These are phyloP conservation scores for Anarhynchus alexandrinus DNA, from an alignment of 2,113 vertebrate genomes.

Conservation along the genomic window DNA sequence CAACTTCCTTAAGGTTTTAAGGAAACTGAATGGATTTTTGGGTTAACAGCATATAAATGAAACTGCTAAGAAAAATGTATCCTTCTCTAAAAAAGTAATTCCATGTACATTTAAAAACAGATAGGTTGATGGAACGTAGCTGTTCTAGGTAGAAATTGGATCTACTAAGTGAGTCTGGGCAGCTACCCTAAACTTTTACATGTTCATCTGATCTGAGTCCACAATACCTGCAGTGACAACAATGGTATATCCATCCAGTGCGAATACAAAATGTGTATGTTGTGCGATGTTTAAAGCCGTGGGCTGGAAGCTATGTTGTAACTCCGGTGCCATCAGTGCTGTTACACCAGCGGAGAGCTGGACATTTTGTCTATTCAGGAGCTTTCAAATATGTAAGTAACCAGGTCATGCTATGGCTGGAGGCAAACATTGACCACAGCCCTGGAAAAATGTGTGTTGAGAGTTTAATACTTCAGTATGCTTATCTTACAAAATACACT, in stretches of 20 bases:
- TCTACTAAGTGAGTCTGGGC: not conserved
- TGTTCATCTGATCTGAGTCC: not conserved
- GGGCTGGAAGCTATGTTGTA: not conserved
- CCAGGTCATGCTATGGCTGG: slow-evolving; percentile 14
- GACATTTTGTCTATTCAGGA: not conserved
- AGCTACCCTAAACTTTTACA: not conserved
- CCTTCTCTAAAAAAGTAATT: not conserved
- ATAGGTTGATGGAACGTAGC: not conserved
- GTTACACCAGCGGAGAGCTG: not conserved
- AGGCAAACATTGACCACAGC: slow-evolving; percentile 6
- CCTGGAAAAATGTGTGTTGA: slow-evolving; percentile 10
- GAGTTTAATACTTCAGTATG: slow-evolving; percentile 13
- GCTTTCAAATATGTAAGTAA: not conserved
- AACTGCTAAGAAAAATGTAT: not conserved
- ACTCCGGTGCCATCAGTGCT: not conserved
- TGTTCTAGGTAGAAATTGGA: not conserved
- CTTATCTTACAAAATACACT: slow-evolving; percentile 14
- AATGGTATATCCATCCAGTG: not conserved
- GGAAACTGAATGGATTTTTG: not conserved
- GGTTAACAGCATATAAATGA: not conserved
- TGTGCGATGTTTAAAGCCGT: not conserved
- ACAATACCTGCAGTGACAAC: not conserved
- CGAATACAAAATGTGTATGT: not conserved
- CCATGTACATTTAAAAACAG: not conserved
- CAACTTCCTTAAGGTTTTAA: not conserved